phyloP scores from a whole-genome alignment of 2,113 vertebrate genomes.

The Pituophis catenifer region DNA sequence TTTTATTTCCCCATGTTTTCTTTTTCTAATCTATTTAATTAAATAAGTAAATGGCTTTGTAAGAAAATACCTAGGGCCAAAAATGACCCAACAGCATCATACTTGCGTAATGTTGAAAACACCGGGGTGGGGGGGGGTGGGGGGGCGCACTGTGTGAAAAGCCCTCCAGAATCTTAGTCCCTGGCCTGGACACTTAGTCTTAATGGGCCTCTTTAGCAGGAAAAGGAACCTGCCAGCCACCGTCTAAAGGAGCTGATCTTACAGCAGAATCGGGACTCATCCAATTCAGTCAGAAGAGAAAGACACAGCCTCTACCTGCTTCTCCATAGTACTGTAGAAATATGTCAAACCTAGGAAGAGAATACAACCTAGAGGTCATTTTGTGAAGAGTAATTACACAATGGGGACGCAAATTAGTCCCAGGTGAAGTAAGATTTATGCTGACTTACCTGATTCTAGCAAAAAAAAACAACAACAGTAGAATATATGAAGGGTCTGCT shows the following conservation, averaged over 20 bases:
- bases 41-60: neutral
- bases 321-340: neutral
- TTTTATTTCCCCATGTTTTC: neutral
- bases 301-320: neutral
- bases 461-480: conserved; percentile 45
- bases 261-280: neutral
- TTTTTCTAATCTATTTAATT: neutral
- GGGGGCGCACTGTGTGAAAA: neutral
- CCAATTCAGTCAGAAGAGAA: neutral
- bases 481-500: conserved; percentile 50
- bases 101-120: neutral
- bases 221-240: neutral
- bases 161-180: neutral
- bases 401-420: conserved; percentile 43
- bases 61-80: neutral
- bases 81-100: neutral
- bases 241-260: neutral
- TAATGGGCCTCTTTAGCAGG: too few species aligned
- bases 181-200: neutral
- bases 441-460: conserved; percentile 53
- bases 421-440: conserved; percentile 41
- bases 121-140: neutral
- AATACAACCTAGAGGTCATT: conserved; percentile 8
- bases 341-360: neutral
- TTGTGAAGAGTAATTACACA: conserved; percentile 35